phyloP scores from a whole-genome alignment of 2,113 vertebrate species.

The Alethe diademata region DNA sequence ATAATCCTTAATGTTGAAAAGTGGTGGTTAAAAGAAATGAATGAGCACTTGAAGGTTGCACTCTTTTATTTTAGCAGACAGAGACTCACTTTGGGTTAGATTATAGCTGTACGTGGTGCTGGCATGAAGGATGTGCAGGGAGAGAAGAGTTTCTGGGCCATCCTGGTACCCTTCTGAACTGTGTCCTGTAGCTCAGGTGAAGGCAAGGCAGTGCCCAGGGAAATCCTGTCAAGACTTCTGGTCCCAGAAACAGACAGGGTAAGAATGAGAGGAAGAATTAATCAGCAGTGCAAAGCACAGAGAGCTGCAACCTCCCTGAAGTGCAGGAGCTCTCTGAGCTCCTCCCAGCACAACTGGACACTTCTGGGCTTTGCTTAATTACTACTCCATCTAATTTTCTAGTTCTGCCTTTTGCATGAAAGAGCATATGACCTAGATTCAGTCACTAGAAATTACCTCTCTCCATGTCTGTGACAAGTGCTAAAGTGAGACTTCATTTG shows the following conservation, averaged over 20 bases:
- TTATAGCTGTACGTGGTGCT: neutral
- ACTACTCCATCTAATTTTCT: neutral
- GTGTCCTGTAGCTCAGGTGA: neutral
- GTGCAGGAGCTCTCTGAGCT: neutral
- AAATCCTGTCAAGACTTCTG: neutral
- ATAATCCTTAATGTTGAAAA: slow-evolving; percentile 70
- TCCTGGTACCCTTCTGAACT: neutral
- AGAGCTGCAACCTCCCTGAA: neutral
- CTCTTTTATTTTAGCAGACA: slow-evolving; percentile 47
- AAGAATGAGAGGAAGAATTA: neutral
- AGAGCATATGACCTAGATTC: neutral
- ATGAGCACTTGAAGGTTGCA: slow-evolving; percentile 42
- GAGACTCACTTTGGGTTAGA: slow-evolving; percentile 8
- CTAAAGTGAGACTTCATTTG: neutral
- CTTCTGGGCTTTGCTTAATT: slow-evolving; percentile 33
- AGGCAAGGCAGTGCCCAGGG: neutral
- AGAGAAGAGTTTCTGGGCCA: neutral
- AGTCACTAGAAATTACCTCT: neutral
- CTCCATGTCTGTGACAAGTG: neutral
- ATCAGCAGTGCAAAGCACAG: neutral
- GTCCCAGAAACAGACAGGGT: neutral
- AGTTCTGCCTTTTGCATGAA: neutral
- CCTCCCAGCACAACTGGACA: neutral
- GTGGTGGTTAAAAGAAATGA: slow-evolving; percentile 63
- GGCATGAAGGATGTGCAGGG: neutral